Evolutionary conservation across 2,113 vertebrate genomes (phyloP), one percentile per base, ranked within the genome.

Genomic region (Columba janthina): DNA sequence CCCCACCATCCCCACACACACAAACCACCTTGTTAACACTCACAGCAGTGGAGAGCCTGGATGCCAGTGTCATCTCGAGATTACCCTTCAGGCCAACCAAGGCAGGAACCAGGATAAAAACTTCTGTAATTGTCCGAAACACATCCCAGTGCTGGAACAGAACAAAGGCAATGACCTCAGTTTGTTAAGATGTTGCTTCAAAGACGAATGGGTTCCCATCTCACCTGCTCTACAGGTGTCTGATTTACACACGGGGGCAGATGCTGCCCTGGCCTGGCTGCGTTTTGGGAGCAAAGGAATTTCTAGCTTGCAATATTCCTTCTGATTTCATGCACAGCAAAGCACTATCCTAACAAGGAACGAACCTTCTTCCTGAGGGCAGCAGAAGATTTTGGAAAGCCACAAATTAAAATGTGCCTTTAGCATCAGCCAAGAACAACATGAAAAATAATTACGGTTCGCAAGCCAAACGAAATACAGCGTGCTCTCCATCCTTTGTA

Each of bases 21-120:
- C 21, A 40, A 12, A 26, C 42, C 56, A 12, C 42, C 36, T 22
- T 15, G 31, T 53, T 82, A 81, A 85, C 51, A 97, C 98, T 98
- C 96, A 99, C 99, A 89, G 99, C 99, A 18, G 99, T 99, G 10
- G 99, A 99, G 26, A 99, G 98, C 91, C 99, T 98, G 7, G 99
- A 99, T 5, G 99, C 99, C 96, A 99, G 96, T 0, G 99, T 99
- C 99, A 99, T 99, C 96, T 99, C 99, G 83, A 99, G 98, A 87
- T 99, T 99, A 15, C 99, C 99, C 97, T 99, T 99, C 96, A 99
- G 98, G 42, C 99, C 99, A 94, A 99, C 98, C 64, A 99, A 97
- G 38, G 99, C 98, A 38, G 99, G 99, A 89, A 99, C 99, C 97
- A 99, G 93, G 34, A 99, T 99, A 73, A 99, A 97, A 76, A 99